Percentiles rank a stretch among this genome's conserved stretches.
These are phyloP conservation scores for Podarcis cretensis DNA, from an alignment of 2,113 vertebrate species.

Conservation along the genomic window DNA sequence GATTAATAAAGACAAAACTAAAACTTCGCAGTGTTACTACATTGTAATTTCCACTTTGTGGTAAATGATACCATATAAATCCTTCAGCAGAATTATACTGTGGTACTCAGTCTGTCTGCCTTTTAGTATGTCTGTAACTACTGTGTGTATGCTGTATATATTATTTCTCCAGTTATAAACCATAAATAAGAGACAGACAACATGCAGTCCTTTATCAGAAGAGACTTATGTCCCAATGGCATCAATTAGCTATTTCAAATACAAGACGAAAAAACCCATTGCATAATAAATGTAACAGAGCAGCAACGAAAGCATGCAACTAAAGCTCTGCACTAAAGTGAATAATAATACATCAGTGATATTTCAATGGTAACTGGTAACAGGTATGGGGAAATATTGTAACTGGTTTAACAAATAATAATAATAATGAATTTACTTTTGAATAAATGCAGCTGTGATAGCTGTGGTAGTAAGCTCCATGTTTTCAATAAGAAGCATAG, in stretches of 20 bases:
- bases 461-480: neutral
- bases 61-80: conserved; percentile 25
- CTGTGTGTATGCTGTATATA: conserved; percentile 27
- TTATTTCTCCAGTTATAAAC: conserved; percentile 10
- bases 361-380: neutral
- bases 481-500: neutral
- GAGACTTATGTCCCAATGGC: conserved; percentile 3
- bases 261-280: neutral
- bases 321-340: conserved; percentile 1
- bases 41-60: conserved; percentile 26
- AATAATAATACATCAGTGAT: neutral
- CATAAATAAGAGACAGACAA: conserved; percentile 50
- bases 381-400: neutral
- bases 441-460: neutral
- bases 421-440: neutral
- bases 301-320: neutral
- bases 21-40: conserved; percentile 31
- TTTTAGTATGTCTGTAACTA: conserved; percentile 1
- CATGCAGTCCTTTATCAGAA: conserved; percentile 42
- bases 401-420: neutral
- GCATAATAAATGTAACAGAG: neutral
- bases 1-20: conserved; percentile 5
- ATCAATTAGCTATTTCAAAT: conserved; percentile 24
- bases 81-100: conserved; percentile 32
- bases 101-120: conserved; percentile 34